Base-by-base conservation (phyloP, 2,113 vertebrate genomes). In the Monarcha castaneiventris region DNA sequence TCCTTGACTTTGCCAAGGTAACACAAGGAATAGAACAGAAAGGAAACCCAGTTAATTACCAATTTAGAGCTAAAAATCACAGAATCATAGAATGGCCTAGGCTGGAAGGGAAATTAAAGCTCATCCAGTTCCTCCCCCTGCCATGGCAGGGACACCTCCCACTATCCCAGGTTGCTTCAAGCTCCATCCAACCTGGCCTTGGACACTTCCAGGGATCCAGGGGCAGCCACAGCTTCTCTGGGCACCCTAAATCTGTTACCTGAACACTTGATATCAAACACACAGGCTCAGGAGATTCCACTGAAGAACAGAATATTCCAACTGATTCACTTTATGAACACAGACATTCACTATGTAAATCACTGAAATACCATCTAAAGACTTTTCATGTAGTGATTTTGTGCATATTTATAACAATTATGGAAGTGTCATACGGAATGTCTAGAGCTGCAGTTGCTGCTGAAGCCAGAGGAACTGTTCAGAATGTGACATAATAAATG, bases 151-250 rank as follows among this genome's bases (percentile, higher is more conserved):
- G 66, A 71, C 30, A 35, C 3, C 22, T 74, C 11, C 33, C 61
- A 33, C 15, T 9, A 3, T 3, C 23, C 68, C 52, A 44, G 51
- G 15, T 0, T 43, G 33, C 44, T 74, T 11, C 52, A 52, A 39
- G 35, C 22, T 43, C 3, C 0, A 0, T 58, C 51, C 43, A 66
- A 0, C 13, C 61, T 21, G 37, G 22, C 52, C 61, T 35, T 20
- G 77, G 33, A 25, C 46, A 46, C 33, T n/a, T 6, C 27, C 61
- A 52, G 52, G 37, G 44, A 74, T 44, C 37, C 37, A 37, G 61
- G 37, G 15, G 10, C 52, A 89, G 33, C 61, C 39, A 8, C 61
- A 61, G 39, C 46, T 54, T 0, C 77, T 61, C 61, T 67, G 52
- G 61, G 33, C 14, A 59, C 16, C 11, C 23, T n/a, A 52, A 67